A percentile compares a stretch with the other conserved stretches of the same genome.
phyloP scores from a whole-genome alignment of 1,140 invertebrate species.

The Thalassaphorura encarpata region DNA sequence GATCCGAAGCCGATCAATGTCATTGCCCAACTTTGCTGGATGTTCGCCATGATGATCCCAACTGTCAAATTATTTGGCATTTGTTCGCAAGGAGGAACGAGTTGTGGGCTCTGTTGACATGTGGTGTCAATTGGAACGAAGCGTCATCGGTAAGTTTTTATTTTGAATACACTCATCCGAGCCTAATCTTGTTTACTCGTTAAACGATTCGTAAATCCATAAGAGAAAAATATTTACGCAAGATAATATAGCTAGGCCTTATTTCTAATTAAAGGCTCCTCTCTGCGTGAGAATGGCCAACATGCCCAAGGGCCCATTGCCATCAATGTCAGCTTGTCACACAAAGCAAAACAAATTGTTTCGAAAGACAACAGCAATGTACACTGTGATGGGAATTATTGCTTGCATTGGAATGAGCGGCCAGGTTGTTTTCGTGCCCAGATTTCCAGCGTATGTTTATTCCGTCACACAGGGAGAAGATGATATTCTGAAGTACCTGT shows the following conservation, averaged over 20 bases:
- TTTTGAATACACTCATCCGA: background rate
- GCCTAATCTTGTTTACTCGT: background rate
- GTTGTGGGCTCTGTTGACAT: conserved; percentile 15
- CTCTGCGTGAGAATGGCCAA: conserved; percentile 26
- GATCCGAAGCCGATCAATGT: conserved; percentile 26
- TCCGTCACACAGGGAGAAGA: conserved; percentile 19
- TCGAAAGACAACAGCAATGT: conserved; percentile 12
- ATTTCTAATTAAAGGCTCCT: conserved; percentile 12
- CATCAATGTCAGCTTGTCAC: conserved; percentile 31
- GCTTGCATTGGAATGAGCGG: conserved; percentile 12
- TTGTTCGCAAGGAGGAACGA: background rate
- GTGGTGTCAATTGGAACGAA: conserved; percentile 29
- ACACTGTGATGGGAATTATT: conserved; percentile 17
- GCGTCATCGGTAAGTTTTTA: conserved; percentile 27
- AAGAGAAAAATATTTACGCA: background rate
- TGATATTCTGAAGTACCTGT: conserved; percentile 9
- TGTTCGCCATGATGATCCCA: conserved; percentile 30
- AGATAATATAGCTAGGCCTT: background rate
- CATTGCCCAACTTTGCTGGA: conserved; percentile 30
- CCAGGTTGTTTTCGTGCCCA: conserved; percentile 16
- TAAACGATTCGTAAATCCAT: background rate
- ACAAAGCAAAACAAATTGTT: conserved; percentile 19
- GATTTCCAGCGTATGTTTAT: conserved; percentile 29
- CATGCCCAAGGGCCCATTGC: conserved; percentile 27
- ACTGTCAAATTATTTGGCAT: too few relatives aligned